These are phyloP conservation scores for Grapholita molesta DNA, from an alignment of 1,140 invertebrate species.

Conservation along the genomic window DNA sequence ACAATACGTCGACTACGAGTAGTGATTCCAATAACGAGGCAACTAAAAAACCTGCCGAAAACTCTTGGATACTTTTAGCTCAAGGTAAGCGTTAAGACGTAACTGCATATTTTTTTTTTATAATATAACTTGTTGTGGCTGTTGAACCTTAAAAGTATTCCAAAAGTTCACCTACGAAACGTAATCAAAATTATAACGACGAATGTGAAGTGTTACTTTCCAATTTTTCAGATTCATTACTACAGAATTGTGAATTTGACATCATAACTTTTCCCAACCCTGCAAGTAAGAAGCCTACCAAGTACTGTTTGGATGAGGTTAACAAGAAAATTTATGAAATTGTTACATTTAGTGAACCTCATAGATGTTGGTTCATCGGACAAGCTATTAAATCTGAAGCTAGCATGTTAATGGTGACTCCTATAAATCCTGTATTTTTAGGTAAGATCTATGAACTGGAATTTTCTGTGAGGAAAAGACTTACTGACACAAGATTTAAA, in stretches of 20 bases:
- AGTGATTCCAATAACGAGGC: constrained; percentile 13
- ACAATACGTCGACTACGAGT: not conserved
- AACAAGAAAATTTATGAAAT: constrained; percentile 73
- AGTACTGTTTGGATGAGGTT: constrained; percentile 80
- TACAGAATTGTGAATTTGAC: constrained; percentile 82
- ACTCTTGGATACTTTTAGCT: constrained; percentile 82
- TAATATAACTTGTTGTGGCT: too few relatives aligned
- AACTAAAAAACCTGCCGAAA: constrained; percentile 61
- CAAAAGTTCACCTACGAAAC: too few relatives aligned
- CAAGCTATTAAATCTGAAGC: constrained; percentile 84
- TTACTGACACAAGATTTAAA: too few relatives aligned
- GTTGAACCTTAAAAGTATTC: too few relatives aligned
- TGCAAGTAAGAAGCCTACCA: constrained; percentile 78
- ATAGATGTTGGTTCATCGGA: constrained; percentile 84
- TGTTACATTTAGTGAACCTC: constrained; percentile 81
- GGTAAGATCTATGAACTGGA: constrained; percentile 52
- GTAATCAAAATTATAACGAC: too few relatives aligned
- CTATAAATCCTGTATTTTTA: constrained; percentile 84
- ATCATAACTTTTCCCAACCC: constrained; percentile 87
- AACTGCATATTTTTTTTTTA: constrained; percentile 10
- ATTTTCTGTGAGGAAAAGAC: too few relatives aligned
- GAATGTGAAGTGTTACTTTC: constrained; percentile 35
- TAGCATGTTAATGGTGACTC: constrained; percentile 82
- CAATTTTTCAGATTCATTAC: constrained; percentile 72
- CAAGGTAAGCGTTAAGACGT: constrained; percentile 74